Conservation (phyloP, 2,888 invertebrate genomes). For the Eremobia ochroleuca region DNA sequence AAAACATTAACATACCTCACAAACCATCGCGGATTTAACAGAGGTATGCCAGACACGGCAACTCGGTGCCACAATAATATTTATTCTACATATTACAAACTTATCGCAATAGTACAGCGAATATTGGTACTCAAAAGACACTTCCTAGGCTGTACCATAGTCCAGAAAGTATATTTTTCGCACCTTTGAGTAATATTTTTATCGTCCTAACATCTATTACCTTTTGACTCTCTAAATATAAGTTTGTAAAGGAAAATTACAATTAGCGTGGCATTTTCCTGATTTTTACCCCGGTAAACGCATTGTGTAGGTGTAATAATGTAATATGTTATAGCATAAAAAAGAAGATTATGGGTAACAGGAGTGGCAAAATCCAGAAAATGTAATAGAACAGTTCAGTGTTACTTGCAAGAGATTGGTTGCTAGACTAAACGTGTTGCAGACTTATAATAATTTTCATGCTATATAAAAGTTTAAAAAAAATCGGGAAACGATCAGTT, state of each 20-base stretch:
- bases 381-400: not conserved
- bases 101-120: not conserved
- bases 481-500: not conserved
- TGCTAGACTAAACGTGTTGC: not conserved
- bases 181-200: too few relatives aligned
- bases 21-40: too few relatives aligned
- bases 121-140: not conserved
- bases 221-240: conserved; percentile 18
- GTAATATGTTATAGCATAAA: conserved; percentile 11
- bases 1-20: too few relatives aligned
- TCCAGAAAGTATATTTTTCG: too few relatives aligned
- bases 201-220: conserved; percentile 14
- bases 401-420: not conserved
- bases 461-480: not conserved
- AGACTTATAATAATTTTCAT: not conserved
- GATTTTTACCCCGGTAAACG: conserved; percentile 3
- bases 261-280: conserved; percentile 24
- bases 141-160: too few relatives aligned
- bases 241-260: conserved; percentile 29
- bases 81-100: too few relatives aligned
- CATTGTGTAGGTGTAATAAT: not conserved
- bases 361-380: not conserved
- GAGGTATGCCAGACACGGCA: too few relatives aligned
- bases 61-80: too few relatives aligned
- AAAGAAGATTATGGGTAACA: not conserved